Evolutionary conservation across 1,140 invertebrate genomes (phyloP).

Genomic region (Nylanderia fulva): DNA sequence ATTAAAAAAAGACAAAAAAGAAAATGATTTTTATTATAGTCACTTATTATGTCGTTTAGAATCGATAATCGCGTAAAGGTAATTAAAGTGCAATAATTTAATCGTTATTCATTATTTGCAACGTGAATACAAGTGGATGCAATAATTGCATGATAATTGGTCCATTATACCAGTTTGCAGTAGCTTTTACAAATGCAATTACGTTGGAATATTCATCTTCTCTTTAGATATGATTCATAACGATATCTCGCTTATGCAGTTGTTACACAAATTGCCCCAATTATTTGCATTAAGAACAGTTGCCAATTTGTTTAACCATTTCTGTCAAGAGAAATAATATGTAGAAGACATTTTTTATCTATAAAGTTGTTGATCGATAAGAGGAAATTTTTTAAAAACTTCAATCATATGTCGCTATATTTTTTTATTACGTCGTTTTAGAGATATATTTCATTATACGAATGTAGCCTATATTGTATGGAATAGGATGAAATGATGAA

Average conservation of each 20-base stretch:
- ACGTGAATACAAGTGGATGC: not conserved
- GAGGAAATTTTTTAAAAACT: not conserved
- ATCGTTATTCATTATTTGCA: slow-evolving; percentile 13
- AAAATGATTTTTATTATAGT: slow-evolving; percentile 17
- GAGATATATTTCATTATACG: not conserved
- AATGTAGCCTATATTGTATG: not conserved
- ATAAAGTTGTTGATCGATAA: not conserved
- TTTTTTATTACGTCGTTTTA: not conserved
- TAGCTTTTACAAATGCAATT: slow-evolving; percentile 30
- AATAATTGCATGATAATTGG: slow-evolving; percentile 26
- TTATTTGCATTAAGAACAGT: not conserved
- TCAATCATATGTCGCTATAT: not conserved
- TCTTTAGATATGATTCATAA: not conserved
- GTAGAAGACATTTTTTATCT: not conserved
- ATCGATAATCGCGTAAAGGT: slow-evolving; percentile 2
- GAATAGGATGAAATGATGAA: not conserved
- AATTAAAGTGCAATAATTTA: slow-evolving; percentile 45
- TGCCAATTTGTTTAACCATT: not conserved
- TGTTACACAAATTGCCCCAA: slow-evolving; percentile 4
- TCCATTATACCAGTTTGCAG: slow-evolving; percentile 16
- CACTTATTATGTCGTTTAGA: not conserved
- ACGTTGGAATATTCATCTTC: not conserved
- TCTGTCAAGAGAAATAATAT: not conserved
- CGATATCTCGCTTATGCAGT: not conserved
- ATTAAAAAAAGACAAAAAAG: not conserved